These are phyloP conservation scores for Boloria selene DNA, from an alignment of 2,888 invertebrate species.

Conservation along the genomic window DNA sequence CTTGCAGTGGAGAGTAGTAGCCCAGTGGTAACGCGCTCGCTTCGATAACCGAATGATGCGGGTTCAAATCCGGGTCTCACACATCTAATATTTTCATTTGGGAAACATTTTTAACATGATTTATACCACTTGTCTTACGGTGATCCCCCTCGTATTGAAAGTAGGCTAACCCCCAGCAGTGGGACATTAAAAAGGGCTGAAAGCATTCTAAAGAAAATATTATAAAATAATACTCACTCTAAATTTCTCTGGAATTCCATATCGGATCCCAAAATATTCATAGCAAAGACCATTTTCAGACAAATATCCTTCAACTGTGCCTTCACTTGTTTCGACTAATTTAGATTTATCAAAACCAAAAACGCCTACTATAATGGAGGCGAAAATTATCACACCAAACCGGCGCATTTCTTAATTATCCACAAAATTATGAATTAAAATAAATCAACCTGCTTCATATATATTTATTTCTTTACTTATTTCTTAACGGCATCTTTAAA, in stretches of 20 bases:
- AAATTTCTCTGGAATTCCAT: constrained; percentile 64
- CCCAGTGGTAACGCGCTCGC: too few species aligned
- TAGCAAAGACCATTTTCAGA: constrained; percentile 60
- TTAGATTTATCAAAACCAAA: constrained; percentile 51
- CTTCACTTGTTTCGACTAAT: constrained; percentile 63
- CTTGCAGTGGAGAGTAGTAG: too few species aligned
- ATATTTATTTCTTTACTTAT: constrained; percentile 24
- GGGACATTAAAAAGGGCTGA: too few species aligned
- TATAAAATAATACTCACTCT: constrained; percentile 55
- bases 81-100: too few species aligned
- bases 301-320: constrained; percentile 65
- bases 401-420: constrained; percentile 29
- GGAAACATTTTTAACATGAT: too few species aligned
- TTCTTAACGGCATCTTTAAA: constrained; percentile 5
- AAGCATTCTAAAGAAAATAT: too few species aligned
- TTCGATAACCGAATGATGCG: too few species aligned
- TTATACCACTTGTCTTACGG: too few species aligned
- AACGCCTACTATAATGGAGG: constrained; percentile 45
- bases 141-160: too few species aligned
- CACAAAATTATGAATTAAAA: constrained; percentile 18
- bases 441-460: constrained; percentile 19
- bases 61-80: too few species aligned
- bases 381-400: constrained; percentile 45
- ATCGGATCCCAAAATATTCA: constrained; percentile 68
- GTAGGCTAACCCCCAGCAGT: too few species aligned